Conservation (phyloP, 2,888 invertebrate genomes). For the Sesia bembeciformis region DNA sequence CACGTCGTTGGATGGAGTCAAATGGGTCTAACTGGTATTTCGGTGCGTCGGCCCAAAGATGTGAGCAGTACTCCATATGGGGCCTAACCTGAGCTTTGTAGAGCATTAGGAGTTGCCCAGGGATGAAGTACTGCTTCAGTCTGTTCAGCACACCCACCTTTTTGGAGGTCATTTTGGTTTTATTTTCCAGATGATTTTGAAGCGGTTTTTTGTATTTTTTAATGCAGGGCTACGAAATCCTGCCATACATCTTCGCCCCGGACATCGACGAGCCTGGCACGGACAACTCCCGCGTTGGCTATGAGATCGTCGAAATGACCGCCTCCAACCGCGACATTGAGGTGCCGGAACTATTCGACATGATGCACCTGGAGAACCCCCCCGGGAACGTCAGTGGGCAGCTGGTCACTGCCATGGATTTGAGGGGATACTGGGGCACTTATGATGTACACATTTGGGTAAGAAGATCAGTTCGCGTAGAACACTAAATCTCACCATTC, state of each 20-base stretch:
- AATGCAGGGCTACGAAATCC: constrained; percentile 27
- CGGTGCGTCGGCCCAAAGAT: too few relatives aligned
- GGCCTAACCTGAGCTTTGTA: too few relatives aligned
- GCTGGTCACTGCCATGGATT: constrained; percentile 47
- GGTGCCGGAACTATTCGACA: constrained; percentile 39
- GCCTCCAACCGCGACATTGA: constrained; percentile 31
- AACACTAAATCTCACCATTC: too few relatives aligned
- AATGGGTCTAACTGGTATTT: too few relatives aligned
- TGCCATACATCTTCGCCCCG: constrained; percentile 46
- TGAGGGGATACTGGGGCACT: constrained; percentile 74
- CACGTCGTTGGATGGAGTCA: too few relatives aligned
- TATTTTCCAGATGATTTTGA: too few relatives aligned
- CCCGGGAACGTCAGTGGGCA: constrained; percentile 40
- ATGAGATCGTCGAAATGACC: constrained; percentile 45
- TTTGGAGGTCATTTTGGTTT: too few relatives aligned
- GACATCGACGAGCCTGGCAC: constrained; percentile 72
- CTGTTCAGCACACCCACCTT: too few relatives aligned
- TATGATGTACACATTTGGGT: constrained; percentile 70
- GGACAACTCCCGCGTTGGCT: constrained; percentile 68
- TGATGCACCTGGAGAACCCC: constrained; percentile 28
- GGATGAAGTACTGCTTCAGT: too few relatives aligned
- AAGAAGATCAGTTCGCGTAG: constrained; percentile 10
- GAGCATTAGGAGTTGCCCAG: too few relatives aligned
- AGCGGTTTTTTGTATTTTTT: too few relatives aligned
- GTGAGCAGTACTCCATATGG: too few relatives aligned